Base-by-base conservation (phyloP, 2,113 vertebrate genomes). In the Bolborhynchus lineola region DNA sequence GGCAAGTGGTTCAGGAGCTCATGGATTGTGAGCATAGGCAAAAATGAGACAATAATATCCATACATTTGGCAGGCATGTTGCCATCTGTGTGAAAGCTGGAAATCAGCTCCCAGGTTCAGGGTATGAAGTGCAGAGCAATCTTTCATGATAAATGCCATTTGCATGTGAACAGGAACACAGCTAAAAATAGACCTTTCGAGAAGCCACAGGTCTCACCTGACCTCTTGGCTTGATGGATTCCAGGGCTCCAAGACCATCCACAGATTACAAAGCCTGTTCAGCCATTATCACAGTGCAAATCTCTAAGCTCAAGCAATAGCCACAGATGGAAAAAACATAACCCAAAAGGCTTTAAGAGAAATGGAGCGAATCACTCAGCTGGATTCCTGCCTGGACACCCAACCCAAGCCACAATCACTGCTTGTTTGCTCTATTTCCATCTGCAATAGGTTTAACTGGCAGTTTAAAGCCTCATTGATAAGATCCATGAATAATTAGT, bases 1-100 rank as follows among this genome's bases (percentile, higher is more conserved):
- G 11, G 31, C 14, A 14, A 47, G 50, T 0, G 3, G 19, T 9
- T 44, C 1, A 0, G 68, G 52, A 91, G 80, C 33, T 83, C 35
- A 4, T 3, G n/a, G 57, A 53, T 57, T 1, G 0, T 6, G 39
- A 52, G 24, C 15, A n/a, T 0, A 6, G 26, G 78, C 33, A 1
- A 49, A 77, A 55, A 35, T 0, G 5, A 79, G 35, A 53, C 64
- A 35, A 31, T 1, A 16, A 9, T 26, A 64, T 1, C 26, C 33
- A 4, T 20, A 4, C 26, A 46, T 88, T 59, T 59, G n/a, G n/a
- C 28, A 68, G 10, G 69, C 4, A 15, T 63, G 82, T 67, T 18
- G 31, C 3, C 63, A 31, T 6, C 46, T 35, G 6, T 16, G 16
- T 11, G 75, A 83, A 31, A 57, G 49, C 20, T 68, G 39, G 74